Evolutionary conservation across 2,888 invertebrate genomes (phyloP).

Genomic region (Pandemis heparana): DNA sequence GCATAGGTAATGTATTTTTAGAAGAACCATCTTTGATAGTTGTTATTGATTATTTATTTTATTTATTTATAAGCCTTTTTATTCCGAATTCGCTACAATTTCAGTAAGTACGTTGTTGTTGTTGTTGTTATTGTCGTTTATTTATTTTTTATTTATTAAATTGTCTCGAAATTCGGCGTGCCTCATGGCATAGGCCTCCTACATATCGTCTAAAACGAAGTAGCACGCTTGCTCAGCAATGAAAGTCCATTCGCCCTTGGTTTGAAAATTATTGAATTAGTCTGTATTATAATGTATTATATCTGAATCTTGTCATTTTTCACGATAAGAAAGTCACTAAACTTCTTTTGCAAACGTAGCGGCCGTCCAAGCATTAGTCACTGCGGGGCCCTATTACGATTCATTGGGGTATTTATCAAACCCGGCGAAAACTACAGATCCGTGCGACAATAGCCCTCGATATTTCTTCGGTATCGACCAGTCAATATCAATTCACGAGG

Average conservation of each 20-base stretch:
- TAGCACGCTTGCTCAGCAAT: too few species aligned
- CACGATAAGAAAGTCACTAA: constrained; percentile 26
- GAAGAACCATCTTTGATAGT: too few species aligned
- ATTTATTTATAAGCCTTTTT: too few species aligned
- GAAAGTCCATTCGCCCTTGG: neutral
- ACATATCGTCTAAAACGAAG: too few species aligned
- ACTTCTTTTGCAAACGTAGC: constrained; percentile 33
- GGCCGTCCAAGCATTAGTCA: constrained; percentile 34
- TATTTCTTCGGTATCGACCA: constrained; percentile 35
- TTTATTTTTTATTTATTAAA: too few species aligned
- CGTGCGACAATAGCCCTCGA: constrained; percentile 37
- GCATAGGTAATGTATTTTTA: too few species aligned
- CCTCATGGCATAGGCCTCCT: too few species aligned
- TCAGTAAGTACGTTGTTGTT: too few species aligned
- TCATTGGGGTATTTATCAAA: constrained; percentile 42
- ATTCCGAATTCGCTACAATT: too few species aligned
- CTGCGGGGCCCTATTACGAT: constrained; percentile 35
- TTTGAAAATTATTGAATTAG: neutral
- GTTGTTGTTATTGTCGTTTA: too few species aligned
- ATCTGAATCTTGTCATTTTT: constrained; percentile 21
- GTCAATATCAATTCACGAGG: constrained; percentile 36
- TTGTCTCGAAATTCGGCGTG: too few species aligned
- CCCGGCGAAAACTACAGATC: constrained; percentile 27
- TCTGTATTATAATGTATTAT: neutral
- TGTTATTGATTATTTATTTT: too few species aligned